These are phyloP conservation scores for Oreortyx pictus DNA, from an alignment of 2,797 vertebrate species.

Conservation along the genomic window DNA sequence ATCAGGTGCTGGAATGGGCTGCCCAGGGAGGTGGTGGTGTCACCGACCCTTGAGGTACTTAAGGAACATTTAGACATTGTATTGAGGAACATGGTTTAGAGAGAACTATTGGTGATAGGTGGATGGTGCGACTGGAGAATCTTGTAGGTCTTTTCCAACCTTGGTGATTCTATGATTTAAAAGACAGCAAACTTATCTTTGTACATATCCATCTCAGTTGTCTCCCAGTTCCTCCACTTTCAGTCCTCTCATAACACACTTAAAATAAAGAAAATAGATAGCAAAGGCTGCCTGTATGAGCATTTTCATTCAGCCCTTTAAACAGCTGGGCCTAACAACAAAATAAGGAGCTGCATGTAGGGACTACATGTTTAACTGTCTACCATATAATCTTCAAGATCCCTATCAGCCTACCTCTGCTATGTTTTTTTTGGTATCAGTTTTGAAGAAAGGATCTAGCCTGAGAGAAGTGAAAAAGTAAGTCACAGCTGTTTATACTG, in stretches of 20 bases:
- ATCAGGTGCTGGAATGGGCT: too few relatives aligned
- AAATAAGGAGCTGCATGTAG: neutral
- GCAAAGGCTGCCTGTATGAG: neutral
- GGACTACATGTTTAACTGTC: neutral
- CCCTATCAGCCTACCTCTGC: neutral
- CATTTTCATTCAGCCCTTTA: neutral
- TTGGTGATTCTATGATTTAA: neutral
- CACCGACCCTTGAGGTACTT: too few relatives aligned
- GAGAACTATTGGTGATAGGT: too few relatives aligned
- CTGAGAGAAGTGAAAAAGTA: neutral
- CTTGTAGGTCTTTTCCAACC: too few relatives aligned
- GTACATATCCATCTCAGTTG: neutral
- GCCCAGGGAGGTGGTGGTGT: too few relatives aligned
- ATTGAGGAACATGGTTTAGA: too few relatives aligned
- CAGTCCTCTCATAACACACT: neutral
- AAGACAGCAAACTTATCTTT: neutral
- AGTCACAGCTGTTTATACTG: neutral
- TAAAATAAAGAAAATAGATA: neutral
- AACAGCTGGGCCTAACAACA: neutral
- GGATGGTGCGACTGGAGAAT: too few relatives aligned
- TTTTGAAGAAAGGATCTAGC: conserved; percentile 2
- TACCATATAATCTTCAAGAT: neutral
- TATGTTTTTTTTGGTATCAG: neutral
- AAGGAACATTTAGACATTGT: too few relatives aligned
- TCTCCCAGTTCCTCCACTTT: neutral